Base-by-base conservation (phyloP, 2,888 invertebrate species). In the Mythimna lalbum region DNA sequence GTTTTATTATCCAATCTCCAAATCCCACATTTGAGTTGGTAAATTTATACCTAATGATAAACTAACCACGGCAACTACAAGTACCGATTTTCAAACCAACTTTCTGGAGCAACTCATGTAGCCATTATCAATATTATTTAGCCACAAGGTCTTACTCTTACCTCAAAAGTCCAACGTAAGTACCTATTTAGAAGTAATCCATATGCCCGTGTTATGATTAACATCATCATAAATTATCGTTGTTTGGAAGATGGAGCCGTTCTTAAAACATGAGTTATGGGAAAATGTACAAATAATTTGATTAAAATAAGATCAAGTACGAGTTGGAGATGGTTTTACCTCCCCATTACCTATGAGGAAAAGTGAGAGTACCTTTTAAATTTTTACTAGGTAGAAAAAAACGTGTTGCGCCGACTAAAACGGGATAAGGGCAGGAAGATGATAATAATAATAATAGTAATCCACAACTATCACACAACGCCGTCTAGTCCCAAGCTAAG, bases 221-320 rank as follows among this genome's bases (percentile, higher is more conserved):
- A 50, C 14, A 21, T 21, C n/a, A 27, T 43, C 19, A 43, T 78
- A 69, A 39, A 60, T 70, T 39, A 55, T 27, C 10, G 9, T 39
- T 49, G 53, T 73, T 78, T 70, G 23, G 14, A 39, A 49, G 14
- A 43, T 36, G 33, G 23, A 50, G 50, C 39, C 14, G 33, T 39
- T 49, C 19, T 36, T 21, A 62, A n/a, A n/a, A 31, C 39, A 6
- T 39, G 27, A 60, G 21, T 49, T n/a, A 73, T 36, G 47, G 36
- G 10, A 4, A 23, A 6, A 71, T 9, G 14, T 19, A 31, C 39
- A 23, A 43, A 33, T 39, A 23, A 21, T 21, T 49, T 31, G 10
- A 12, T 3, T 21, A 9, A 62, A 74, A 61, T 12, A 3, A 14
- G 19, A 27, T 61, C 47, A 36, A 60, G 73, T 36, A 6, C 23